phyloP scores from a whole-genome alignment of 1,140 invertebrate genomes.

The Dinoponera quadriceps region DNA sequence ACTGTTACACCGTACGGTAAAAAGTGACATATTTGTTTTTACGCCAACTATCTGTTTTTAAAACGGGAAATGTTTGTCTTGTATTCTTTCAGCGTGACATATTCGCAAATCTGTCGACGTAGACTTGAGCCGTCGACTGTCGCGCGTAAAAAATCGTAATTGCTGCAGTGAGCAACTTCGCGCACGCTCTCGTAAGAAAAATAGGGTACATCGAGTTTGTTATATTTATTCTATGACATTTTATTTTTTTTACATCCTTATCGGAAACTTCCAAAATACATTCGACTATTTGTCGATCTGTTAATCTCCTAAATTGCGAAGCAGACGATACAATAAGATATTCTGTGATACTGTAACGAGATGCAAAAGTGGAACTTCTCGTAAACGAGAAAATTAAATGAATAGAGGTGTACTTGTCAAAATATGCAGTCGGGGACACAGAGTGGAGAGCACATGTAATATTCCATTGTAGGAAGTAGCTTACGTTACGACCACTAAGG shows the following conservation, averaged over 20 bases:
- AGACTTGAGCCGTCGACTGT: background rate
- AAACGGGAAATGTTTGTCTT: background rate
- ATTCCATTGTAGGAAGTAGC: slow-evolving; percentile 39
- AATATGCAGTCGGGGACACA: background rate
- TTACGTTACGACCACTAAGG: slow-evolving; percentile 23
- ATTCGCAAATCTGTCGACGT: background rate
- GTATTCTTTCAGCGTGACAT: background rate
- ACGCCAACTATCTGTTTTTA: slow-evolving; percentile 3
- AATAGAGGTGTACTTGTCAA: slow-evolving; percentile 12
- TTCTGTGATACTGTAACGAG: background rate
- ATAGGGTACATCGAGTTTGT: too few species aligned
- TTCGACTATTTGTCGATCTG: too few species aligned
- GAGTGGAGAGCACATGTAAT: slow-evolving; percentile 10
- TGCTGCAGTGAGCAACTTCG: too few species aligned
- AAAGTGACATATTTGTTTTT: background rate
- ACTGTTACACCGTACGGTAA: background rate
- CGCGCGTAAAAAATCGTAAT: too few species aligned
- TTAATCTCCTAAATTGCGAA: too few species aligned
- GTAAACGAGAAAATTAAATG: background rate
- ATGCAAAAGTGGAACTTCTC: background rate
- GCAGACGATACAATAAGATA: too few species aligned
- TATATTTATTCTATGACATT: too few species aligned
- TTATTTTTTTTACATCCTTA: too few species aligned
- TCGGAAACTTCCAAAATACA: too few species aligned
- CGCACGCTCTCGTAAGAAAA: too few species aligned